phyloP scores from a whole-genome alignment of 2,113 vertebrate genomes.

The Caretta caretta region DNA sequence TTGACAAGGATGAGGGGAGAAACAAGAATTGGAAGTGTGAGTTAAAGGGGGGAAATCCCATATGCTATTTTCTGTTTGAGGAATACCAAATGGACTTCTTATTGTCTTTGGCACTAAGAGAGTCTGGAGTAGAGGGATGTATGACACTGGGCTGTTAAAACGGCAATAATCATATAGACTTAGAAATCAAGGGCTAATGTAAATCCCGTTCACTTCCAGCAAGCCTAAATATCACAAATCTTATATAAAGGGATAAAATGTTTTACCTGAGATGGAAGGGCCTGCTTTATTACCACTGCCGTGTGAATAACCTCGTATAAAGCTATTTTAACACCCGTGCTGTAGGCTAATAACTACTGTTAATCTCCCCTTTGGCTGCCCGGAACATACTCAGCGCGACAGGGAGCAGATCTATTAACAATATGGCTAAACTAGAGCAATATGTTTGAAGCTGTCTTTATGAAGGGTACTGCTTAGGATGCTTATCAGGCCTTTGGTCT shows the following conservation, averaged over 20 bases:
- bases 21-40: background rate
- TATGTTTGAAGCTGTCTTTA: background rate
- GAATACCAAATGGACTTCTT: background rate
- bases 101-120: background rate
- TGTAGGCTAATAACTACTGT: constrained; percentile 22
- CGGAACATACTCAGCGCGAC: background rate
- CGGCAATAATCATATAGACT: background rate
- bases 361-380: constrained; percentile 5
- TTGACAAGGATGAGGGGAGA: background rate
- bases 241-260: background rate
- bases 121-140: background rate
- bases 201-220: constrained; percentile 20
- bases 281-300: constrained; percentile 36
- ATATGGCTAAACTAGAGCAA: background rate
- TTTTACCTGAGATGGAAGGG: constrained; percentile 1
- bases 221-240: constrained; percentile 47
- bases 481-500: background rate
- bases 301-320: constrained; percentile 21
- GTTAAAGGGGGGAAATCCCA: background rate
- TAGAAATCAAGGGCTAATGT: constrained; percentile 46
- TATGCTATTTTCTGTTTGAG: background rate
- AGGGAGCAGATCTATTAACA: background rate
- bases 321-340: background rate
- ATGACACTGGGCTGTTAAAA: constrained; percentile 1
- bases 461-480: background rate